Conservation (phyloP, 2,888 invertebrate species). For the Hypomecis punctinalis region DNA sequence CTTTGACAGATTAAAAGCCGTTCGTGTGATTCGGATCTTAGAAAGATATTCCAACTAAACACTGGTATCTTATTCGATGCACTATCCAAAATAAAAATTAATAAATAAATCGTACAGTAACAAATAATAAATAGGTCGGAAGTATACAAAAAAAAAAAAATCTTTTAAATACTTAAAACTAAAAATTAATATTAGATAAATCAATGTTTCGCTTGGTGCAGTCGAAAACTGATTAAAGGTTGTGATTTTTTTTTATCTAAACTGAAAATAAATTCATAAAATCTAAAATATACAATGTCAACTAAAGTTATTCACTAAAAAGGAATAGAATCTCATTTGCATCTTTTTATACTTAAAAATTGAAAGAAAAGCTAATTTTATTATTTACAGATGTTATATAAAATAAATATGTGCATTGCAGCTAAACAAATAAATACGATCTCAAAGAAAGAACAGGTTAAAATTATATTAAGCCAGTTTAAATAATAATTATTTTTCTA, state of each 20-base stretch:
- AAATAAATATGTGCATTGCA: conserved; percentile 31
- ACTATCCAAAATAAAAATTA: conserved; percentile 47
- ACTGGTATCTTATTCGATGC: conserved; percentile 62
- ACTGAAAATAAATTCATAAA: conserved; percentile 12
- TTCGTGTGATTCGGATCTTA: conserved; percentile 19
- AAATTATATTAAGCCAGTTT: conserved; percentile 35
- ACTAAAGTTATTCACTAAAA: conserved; percentile 11
- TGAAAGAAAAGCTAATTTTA: conserved; percentile 13
- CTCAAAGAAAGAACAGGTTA: conserved; percentile 15
- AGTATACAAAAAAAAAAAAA: conserved; percentile 74
- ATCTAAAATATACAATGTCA: conserved; percentile 13
- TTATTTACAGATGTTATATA: conserved; percentile 23
- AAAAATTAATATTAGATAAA: conserved; percentile 48
- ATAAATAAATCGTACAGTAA: conserved; percentile 60
- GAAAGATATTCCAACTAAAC: conserved; percentile 42
- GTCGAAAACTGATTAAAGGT: conserved; percentile 30
- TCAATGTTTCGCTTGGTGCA: conserved; percentile 38
- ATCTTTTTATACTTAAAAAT: conserved; percentile 10
- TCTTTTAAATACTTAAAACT: conserved; percentile 78
- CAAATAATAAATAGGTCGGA: conserved; percentile 78
- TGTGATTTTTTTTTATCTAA: conserved; percentile 12
- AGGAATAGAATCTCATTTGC: conserved; percentile 13
- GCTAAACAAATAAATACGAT: conserved; percentile 44
- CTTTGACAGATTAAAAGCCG: not conserved
- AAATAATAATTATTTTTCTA: conserved; percentile 47